Evolutionary conservation across 2,888 invertebrate genomes (phyloP).

Genomic region (Omphaloscelis lunosa): DNA sequence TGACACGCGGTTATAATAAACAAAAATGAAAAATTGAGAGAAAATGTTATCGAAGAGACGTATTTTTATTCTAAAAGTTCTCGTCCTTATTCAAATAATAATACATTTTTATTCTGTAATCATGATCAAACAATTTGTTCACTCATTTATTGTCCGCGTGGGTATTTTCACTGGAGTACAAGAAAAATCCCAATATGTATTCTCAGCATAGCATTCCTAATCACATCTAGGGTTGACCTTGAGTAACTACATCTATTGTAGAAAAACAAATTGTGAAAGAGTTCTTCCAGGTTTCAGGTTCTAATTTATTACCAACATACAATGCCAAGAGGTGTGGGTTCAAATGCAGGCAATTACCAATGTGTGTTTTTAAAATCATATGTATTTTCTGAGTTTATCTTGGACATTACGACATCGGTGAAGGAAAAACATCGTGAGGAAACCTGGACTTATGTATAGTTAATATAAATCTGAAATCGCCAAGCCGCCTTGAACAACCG

Average conservation of each 20-base stretch:
- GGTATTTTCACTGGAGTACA: slow-evolving; percentile 13
- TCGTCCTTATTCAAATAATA: neutral
- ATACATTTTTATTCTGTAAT: slow-evolving; percentile 19
- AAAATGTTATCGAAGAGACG: slow-evolving; percentile 10
- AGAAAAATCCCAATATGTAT: neutral
- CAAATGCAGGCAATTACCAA: neutral
- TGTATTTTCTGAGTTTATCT: neutral
- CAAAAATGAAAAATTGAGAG: neutral
- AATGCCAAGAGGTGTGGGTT: neutral
- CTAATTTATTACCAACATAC: neutral
- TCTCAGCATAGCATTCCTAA: neutral
- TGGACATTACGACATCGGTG: neutral
- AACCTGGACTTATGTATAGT: neutral
- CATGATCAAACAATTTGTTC: slow-evolving; percentile 12
- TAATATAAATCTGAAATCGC: neutral
- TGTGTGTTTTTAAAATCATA: neutral
- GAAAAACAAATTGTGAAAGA: neutral
- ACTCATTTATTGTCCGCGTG: neutral
- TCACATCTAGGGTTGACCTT: neutral
- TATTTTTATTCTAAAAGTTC: slow-evolving; percentile 16
- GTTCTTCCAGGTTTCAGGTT: neutral
- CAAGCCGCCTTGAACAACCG: neutral
- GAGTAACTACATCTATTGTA: neutral
- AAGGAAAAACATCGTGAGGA: neutral
- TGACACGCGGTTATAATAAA: neutral